Evolutionary conservation across 1,140 invertebrate species (phyloP).

Genomic region (Lamellibrachia luymesi): DNA sequence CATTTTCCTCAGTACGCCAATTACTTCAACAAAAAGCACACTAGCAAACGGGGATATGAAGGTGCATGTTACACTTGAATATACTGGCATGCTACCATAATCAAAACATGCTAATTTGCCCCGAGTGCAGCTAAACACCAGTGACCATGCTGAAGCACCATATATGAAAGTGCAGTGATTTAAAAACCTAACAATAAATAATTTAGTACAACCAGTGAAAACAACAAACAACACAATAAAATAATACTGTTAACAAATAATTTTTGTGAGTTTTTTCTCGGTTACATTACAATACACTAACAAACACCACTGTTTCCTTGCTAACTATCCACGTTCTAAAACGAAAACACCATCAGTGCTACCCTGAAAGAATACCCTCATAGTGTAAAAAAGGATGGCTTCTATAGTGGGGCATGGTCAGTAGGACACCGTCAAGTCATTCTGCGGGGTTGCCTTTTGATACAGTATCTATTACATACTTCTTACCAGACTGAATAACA

Average conservation of each 20-base stretch:
- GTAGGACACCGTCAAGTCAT: not conserved
- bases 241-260: not conserved
- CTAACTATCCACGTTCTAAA: not conserved
- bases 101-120: not conserved
- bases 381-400: not conserved
- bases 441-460: not conserved
- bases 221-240: not conserved
- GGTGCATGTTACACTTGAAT: not conserved
- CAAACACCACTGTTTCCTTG: not conserved
- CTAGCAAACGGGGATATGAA: not conserved
- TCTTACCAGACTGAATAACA: not conserved
- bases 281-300: not conserved
- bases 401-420: not conserved
- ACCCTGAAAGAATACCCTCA: not conserved
- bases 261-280: not conserved
- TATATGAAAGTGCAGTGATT: not conserved
- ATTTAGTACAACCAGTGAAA: not conserved
- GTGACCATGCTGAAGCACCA: not conserved
- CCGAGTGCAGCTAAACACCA: not conserved
- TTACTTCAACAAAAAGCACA: not conserved
- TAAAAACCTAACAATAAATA: constrained; percentile 6
- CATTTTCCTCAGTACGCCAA: not conserved
- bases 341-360: not conserved
- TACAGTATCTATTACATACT: not conserved
- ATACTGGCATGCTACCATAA: not conserved